phyloP scores from a whole-genome alignment of 2,797 vertebrate genomes.

The Gymnocypris eckloni region DNA sequence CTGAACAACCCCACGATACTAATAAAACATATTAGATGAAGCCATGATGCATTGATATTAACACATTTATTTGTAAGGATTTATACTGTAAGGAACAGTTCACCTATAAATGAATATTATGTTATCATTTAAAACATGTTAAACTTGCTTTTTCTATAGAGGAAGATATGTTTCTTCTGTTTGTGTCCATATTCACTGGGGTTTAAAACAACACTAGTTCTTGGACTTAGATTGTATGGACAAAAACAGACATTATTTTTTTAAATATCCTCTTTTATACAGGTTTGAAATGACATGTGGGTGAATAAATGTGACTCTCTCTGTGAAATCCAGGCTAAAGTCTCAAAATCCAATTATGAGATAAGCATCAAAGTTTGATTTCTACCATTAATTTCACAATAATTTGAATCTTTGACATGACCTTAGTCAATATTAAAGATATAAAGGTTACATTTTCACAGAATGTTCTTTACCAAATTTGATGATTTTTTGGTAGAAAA shows the following conservation, averaged over 20 bases:
- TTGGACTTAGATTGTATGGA: not conserved
- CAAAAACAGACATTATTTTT: not conserved
- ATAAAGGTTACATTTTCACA: too few relatives aligned
- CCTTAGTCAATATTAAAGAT: too few relatives aligned
- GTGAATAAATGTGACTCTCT: not conserved
- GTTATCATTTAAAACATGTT: not conserved
- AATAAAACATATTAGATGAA: conserved; percentile 17
- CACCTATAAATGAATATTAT: not conserved
- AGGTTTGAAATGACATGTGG: not conserved
- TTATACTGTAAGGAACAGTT: not conserved
- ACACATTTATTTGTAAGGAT: not conserved
- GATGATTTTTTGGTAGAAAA: too few relatives aligned
- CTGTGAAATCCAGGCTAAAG: too few relatives aligned
- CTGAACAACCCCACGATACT: not conserved
- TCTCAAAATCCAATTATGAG: too few relatives aligned
- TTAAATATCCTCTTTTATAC: not conserved
- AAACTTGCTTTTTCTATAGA: not conserved
- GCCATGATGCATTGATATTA: not conserved
- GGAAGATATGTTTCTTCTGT: not conserved
- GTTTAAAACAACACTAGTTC: not conserved
- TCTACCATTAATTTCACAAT: too few relatives aligned
- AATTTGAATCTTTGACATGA: too few relatives aligned
- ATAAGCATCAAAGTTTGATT: too few relatives aligned
- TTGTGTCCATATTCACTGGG: not conserved
- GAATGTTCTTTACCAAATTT: too few relatives aligned